Evolutionary conservation across 2,888 invertebrate species (phyloP), one percentile per base, ranked within the genome.

Genomic region (Clitarchus hookeri): DNA sequence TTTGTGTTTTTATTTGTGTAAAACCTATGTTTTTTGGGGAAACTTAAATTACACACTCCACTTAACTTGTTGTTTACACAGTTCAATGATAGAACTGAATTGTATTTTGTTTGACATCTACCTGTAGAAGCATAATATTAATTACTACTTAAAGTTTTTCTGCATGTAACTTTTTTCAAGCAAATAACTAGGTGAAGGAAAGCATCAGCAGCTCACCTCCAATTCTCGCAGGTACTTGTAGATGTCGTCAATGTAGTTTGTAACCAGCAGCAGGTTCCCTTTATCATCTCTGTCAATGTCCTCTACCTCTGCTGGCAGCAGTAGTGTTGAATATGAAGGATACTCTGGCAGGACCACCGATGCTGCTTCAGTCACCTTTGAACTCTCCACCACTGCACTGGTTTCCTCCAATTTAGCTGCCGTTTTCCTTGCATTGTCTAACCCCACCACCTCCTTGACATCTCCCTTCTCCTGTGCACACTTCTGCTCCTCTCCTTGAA

Each of bases 191-290:
- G 16, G 48, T 11, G 11, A 48, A 1, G 11, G 12, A 6, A 48
- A 48, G 48, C 36, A 48, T 48, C 16, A 48, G 48, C 65, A n/a
- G 79, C 84, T 86, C 88, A 91, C 93, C 92, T 98, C 98, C 87
- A 98, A 91, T 84, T 93, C 92, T 88, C 94, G 94, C 90, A 98
- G 93, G 92, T 98, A 97, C 26, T 93, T 92, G 90, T 97, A 98
- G 90, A 99, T 98, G 89, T 98, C 98, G 88, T 96, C 96, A 54
- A 96, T 96, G 91, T 98, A 98, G 89, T 96, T 95, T 25, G 96
- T 94, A 90, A 97, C 96, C 89, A 97, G 93, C 89, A 96, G 93
- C 6, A 97, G 96, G 91, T 97, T 97, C 83, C 94, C 93, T 79
- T 92, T 93, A 90, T 97, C 96, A 84, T 94, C 94, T 25, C 93